Evolutionary conservation across 2,888 invertebrate species (phyloP).

Genomic region (Caenorhabditis sp.): DNA sequence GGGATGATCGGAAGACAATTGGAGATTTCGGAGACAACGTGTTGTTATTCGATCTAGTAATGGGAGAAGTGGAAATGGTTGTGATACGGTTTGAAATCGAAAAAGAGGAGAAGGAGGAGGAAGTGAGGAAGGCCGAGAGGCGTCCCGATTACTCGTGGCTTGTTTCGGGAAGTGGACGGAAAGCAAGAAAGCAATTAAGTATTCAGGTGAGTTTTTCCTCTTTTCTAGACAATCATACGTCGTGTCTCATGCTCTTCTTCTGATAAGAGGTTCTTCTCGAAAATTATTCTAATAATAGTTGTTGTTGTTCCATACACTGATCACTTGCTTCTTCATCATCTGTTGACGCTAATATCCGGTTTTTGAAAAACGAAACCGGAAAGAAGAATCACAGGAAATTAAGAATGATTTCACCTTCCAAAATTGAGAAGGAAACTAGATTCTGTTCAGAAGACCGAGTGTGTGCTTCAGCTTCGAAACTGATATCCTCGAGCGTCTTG

Average conservation of each 20-base stretch:
- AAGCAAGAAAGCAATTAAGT: constrained; percentile 45
- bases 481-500: too few species aligned
- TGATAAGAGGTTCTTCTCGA: constrained; percentile 1
- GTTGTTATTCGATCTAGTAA: constrained; percentile 53
- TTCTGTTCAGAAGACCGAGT: too few species aligned
- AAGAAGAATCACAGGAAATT: neutral
- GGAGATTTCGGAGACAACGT: constrained; percentile 37
- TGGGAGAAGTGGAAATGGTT: constrained; percentile 59
- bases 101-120: constrained; percentile 43
- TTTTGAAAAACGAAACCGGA: constrained; percentile 2
- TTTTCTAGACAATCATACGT: neutral
- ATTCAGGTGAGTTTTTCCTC: constrained; percentile 31
- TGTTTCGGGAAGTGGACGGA: constrained; percentile 15
- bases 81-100: constrained; percentile 53
- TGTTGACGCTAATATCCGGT: constrained; percentile 4
- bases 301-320: neutral
- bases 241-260: neutral
- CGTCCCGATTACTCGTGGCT: constrained; percentile 68
- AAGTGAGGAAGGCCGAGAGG: constrained; percentile 30
- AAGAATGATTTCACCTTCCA: constrained; percentile 10
- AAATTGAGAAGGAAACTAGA: too few species aligned
- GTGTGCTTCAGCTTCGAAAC: too few species aligned
- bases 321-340: neutral
- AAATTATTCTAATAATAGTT: constrained; percentile 19
- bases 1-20: constrained; percentile 56